A percentile compares a stretch with the other conserved stretches of the same genome.
phyloP scores from a whole-genome alignment of 2,113 vertebrate species.

The Nanorana parkeri region DNA sequence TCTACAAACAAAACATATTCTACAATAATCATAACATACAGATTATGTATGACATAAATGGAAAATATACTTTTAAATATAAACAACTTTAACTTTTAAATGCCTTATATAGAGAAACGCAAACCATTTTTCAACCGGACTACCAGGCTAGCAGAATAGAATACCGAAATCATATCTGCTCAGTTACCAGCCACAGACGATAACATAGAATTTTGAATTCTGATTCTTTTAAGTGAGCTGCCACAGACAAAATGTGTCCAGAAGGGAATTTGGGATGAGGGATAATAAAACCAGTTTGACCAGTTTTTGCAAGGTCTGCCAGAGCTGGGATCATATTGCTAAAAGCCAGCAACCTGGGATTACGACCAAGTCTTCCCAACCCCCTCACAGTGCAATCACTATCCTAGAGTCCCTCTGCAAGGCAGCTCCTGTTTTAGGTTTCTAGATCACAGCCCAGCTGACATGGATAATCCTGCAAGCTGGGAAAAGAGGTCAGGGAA shows the following conservation, averaged over 20 bases:
- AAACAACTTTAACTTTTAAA: background rate
- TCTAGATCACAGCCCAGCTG: conserved; percentile 54
- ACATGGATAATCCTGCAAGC: conserved; percentile 55
- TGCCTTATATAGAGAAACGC: background rate
- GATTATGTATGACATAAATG: background rate
- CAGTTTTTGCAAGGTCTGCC: conserved; percentile 55
- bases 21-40: background rate
- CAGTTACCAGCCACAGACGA: background rate
- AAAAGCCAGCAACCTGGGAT: conserved; percentile 47
- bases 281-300: conserved; percentile 57
- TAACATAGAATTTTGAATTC: conserved; percentile 12
- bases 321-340: conserved; percentile 56
- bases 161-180: background rate
- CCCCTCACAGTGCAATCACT: conserved; percentile 51
- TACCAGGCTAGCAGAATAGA: no score
- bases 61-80: no score
- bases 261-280: conserved; percentile 53
- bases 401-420: conserved; percentile 34
- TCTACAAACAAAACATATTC: background rate
- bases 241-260: conserved; percentile 51
- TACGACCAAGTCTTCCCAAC: conserved; percentile 44
- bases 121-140: background rate
- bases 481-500: conserved; percentile 24
- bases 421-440: conserved; percentile 52
- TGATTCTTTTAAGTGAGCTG: background rate